Base-by-base conservation (phyloP, 1,140 invertebrate species). In the Pseudoatta argentina region DNA sequence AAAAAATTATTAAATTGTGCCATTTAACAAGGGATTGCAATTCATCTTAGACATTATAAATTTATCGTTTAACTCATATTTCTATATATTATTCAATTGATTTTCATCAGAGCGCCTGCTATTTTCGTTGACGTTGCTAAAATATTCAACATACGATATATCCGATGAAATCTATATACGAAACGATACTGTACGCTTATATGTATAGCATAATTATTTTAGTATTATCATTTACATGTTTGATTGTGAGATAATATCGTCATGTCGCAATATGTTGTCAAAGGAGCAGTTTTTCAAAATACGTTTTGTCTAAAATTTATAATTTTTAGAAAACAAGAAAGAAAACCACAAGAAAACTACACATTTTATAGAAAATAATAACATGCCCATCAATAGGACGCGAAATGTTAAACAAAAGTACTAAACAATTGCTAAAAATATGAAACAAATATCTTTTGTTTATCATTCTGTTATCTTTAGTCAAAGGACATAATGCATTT, bases 1-100 rank as follows among this genome's bases (percentile, higher is more conserved):
- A 88, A 87, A 88, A 85, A 87, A 88, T 87, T 61, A 82, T 88
- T 75, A 81, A 57, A 78, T 34, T 75, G 14, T 59, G n/a, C 12
- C 44, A 66, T 77, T 64, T 64, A 77, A 57, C 16, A n/a, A 63
- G 39, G 16, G 27, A 51, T 27, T 21, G 44, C 2, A 24, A 67
- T 24, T 67, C n/a, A 24, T 79, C 48, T 79, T 69, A 79, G 30
- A 67, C 18, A 79, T 81, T 69, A 81, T 39, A 57, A 69, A 81
- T 69, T 81, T n/a, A 55, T 57, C 63, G 21, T 71, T 81, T 81
- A 14, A 18, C 4, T 48, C 39, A 55, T 53, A 51, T 77, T 48
- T 78, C 21, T 21, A 63, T 27, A 79, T 30, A 67, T 67, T 69
- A 39, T 71, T 81, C 5, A 69, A 81, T 63, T 14, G 3, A 53